These are phyloP conservation scores for Stichopus horrens DNA, from an alignment of 53 echinoderm and acorn worm genomes.

Conservation along the genomic window DNA sequence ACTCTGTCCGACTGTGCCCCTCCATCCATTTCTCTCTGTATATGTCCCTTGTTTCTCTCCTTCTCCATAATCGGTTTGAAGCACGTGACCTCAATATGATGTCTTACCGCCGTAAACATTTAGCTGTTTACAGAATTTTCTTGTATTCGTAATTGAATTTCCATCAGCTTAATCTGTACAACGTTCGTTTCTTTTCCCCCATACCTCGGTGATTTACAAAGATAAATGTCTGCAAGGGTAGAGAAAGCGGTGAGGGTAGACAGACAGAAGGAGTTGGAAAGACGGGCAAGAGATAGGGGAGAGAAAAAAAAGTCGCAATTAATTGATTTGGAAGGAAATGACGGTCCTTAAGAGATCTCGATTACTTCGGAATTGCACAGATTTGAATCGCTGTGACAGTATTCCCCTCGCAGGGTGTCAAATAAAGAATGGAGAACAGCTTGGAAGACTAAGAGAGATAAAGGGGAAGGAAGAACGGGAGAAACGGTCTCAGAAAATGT, in stretches of 20 bases:
- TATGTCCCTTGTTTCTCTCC: background rate
- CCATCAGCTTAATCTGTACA: background rate
- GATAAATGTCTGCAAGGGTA: background rate
- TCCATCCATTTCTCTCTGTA: no score
- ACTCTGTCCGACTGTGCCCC: no score
- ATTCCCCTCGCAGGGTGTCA: background rate
- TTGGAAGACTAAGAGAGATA: background rate
- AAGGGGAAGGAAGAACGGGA: background rate
- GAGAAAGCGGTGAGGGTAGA: no score
- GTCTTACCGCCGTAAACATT: conserved; percentile 6
- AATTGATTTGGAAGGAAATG: conserved; percentile 29
- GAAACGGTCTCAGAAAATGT: no score
- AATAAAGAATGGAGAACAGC: background rate
- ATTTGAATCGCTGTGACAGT: conserved; percentile 13
- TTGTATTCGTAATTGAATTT: conserved; percentile 10
- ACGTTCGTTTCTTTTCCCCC: background rate
- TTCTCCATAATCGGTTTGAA: background rate
- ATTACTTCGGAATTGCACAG: background rate
- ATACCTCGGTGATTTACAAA: background rate
- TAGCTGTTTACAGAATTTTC: background rate
- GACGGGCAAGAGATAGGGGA: no score
- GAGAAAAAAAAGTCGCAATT: background rate
- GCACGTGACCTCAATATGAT: background rate
- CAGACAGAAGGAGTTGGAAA: no score
- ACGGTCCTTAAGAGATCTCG: conserved; percentile 6